These are phyloP conservation scores for Campaea margaritaria DNA, from an alignment of 2,888 invertebrate genomes.

Conservation along the genomic window DNA sequence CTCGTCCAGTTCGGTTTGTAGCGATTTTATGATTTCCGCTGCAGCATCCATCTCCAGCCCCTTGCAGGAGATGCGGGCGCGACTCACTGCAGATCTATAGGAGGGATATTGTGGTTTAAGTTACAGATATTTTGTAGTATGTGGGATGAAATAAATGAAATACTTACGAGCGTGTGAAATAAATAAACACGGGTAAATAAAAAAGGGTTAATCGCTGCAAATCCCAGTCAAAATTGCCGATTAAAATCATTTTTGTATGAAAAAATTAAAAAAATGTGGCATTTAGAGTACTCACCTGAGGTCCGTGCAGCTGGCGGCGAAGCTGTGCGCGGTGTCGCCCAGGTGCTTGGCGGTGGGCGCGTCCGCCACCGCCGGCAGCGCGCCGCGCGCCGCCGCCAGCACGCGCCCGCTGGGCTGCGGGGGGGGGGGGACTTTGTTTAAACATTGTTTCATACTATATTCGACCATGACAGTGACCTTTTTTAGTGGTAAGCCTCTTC, in stretches of 20 bases:
- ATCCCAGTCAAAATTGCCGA: too few species aligned
- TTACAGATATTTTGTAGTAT: too few species aligned
- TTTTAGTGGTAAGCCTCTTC: too few species aligned
- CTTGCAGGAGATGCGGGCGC: constrained; percentile 91
- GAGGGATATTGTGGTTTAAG: too few species aligned
- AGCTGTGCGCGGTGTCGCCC: constrained; percentile 88
- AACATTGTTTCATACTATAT: neutral
- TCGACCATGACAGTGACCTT: too few species aligned
- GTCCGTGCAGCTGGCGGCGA: constrained; percentile 88
- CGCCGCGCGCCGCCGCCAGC: constrained; percentile 91
- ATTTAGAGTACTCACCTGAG: constrained; percentile 75
- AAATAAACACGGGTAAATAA: too few species aligned
- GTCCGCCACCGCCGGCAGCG: constrained; percentile 93
- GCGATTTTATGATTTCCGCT: constrained; percentile 90
- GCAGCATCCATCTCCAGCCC: constrained; percentile 95
- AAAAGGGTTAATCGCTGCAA: too few species aligned
- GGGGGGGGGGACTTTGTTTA: neutral
- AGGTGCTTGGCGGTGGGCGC: constrained; percentile 91
- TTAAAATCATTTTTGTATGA: too few species aligned
- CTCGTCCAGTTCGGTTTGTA: constrained; percentile 93
- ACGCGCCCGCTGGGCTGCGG: constrained; percentile 88
- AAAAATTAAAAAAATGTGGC: too few species aligned
- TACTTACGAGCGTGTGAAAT: too few species aligned
- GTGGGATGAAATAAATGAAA: too few species aligned
- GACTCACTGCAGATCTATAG: constrained; percentile 85